phyloP scores from a whole-genome alignment of 2,797 vertebrate species.

The Phrynocephalus guinanensis region DNA sequence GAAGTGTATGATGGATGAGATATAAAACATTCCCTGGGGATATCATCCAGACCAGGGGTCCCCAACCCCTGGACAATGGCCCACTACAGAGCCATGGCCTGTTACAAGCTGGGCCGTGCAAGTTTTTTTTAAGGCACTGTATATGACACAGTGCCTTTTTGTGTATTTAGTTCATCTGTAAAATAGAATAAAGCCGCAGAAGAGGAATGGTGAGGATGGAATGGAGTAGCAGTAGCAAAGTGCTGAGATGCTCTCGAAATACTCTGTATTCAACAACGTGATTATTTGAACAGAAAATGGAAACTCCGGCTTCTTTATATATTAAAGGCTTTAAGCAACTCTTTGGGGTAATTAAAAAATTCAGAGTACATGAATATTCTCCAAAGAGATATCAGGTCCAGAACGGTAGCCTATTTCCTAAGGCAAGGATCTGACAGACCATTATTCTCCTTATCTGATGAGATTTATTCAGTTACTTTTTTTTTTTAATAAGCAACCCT shows the following conservation, averaged over 20 bases:
- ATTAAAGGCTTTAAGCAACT: not conserved
- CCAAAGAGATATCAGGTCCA: not conserved
- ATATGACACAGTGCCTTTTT: constrained; percentile 14
- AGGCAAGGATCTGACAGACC: not conserved
- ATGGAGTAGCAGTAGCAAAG: not conserved
- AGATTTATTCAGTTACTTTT: not conserved
- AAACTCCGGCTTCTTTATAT: not conserved
- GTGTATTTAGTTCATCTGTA: constrained; percentile 29
- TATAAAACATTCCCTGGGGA: not conserved
- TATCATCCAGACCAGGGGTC: not conserved
- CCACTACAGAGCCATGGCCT: no score
- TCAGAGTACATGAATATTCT: not conserved
- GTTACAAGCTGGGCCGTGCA: no score
- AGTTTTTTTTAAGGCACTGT: not conserved
- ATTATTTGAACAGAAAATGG: not conserved
- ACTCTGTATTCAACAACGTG: not conserved
- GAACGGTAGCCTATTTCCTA: not conserved
- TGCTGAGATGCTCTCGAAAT: not conserved
- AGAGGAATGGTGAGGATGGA: not conserved
- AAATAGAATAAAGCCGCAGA: constrained; percentile 20
- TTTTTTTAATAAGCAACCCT: not conserved
- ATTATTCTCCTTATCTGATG: not conserved
- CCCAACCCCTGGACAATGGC: no score
- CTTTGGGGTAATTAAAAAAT: not conserved
- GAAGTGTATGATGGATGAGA: not conserved